Evolutionary conservation across 2,797 vertebrate species (phyloP).

Genomic region (Phrynocephalus vlangalii): DNA sequence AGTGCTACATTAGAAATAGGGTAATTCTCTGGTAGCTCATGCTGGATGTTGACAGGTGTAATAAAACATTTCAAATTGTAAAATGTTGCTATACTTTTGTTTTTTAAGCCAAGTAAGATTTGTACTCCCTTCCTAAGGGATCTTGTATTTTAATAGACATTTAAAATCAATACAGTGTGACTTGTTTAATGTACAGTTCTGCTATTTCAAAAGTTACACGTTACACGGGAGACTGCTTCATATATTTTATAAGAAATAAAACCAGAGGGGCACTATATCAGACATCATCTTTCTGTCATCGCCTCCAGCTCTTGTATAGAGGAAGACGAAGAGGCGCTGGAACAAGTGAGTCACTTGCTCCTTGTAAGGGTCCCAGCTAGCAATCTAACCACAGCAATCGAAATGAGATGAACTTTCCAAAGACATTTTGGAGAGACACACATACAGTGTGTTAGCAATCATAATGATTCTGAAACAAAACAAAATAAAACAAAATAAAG

Average conservation of each 20-base stretch:
- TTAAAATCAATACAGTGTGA: constrained; percentile 14
- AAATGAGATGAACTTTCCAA: no score
- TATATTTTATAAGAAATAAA: neutral
- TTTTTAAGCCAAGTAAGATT: neutral
- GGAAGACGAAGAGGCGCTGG: neutral
- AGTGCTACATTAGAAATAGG: constrained; percentile 5
- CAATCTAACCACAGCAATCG: no score
- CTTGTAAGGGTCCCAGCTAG: no score
- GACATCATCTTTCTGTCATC: neutral
- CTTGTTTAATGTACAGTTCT: neutral
- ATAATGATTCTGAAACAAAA: no score
- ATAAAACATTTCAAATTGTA: constrained; percentile 14
- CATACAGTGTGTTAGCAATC: no score
- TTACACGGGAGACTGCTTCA: neutral
- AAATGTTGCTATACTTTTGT: neutral
- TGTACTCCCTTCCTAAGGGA: neutral
- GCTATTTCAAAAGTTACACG: neutral
- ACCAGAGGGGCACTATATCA: neutral
- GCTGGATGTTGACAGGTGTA: constrained; percentile 8
- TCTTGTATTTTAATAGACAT: neutral
- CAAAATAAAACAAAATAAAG: no score
- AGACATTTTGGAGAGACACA: no score
- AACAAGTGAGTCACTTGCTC: no score
- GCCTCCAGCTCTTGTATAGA: neutral
- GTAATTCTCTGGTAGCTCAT: neutral